Evolutionary conservation across 2,797 vertebrate species (phyloP).

Genomic region (Novumbra hubbsi): DNA sequence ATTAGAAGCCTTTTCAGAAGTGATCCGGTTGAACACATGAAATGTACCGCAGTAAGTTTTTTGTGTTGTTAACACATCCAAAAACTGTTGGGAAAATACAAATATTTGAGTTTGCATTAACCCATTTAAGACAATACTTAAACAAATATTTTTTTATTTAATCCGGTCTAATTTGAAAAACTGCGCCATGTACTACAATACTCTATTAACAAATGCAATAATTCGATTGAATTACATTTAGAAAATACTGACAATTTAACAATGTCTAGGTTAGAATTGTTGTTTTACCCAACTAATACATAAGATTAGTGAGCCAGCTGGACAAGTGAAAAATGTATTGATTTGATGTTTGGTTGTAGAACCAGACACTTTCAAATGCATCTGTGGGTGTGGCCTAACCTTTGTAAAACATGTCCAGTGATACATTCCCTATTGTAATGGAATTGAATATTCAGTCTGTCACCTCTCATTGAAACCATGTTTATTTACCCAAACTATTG

Average conservation of each 20-base stretch:
- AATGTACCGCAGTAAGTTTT: too few relatives aligned
- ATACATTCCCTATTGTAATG: neutral
- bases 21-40: too few relatives aligned
- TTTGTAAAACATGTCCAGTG: neutral
- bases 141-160: too few relatives aligned
- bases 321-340: neutral
- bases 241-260: neutral
- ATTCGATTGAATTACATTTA: neutral
- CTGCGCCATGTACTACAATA: neutral
- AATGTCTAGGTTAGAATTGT: neutral
- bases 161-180: too few relatives aligned
- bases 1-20: too few relatives aligned
- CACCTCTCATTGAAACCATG: neutral
- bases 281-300: neutral
- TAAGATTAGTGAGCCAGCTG: too few relatives aligned
- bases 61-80: too few relatives aligned
- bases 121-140: too few relatives aligned
- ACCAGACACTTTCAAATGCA: neutral
- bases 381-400: neutral
- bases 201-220: neutral
- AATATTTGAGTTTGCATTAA: too few relatives aligned
- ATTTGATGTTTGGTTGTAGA: neutral
- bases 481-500: neutral
- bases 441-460: neutral
- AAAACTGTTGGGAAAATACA: too few relatives aligned